Evolutionary conservation across 1,140 invertebrate genomes (phyloP), one percentile per base, ranked within the genome.

Genomic region (Amyelois transitella): DNA sequence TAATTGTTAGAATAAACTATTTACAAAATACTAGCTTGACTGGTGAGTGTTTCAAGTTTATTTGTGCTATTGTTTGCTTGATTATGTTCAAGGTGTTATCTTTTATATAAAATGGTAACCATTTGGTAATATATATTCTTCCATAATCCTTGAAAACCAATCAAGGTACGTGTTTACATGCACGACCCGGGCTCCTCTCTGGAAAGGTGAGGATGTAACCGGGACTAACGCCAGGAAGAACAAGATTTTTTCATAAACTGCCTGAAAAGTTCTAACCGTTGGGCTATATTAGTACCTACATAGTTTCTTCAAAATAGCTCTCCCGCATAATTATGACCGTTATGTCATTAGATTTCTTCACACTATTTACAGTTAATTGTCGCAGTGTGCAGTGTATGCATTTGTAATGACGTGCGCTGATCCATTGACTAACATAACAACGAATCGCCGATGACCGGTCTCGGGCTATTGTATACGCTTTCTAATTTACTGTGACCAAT

Each of bases 401-500:
- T 38, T 6, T 14, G 32, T 14, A 38, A 14, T 38, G 32, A 14
- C 32, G n/a, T 38, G 32, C n/a, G 17, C 17, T 38, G 32, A 38
- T 38, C 32, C 4, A 21, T 2, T 45, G 10, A 52, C 38, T 43
- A 0, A 22, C 19, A 28, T 20, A 32, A 43, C 28, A 38, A 38
- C 1, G 1, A n/a, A 14, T 38, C 32, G 45, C 21, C 18, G 18
- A n/a, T 21, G 45, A 48, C 45, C 45, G 51, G 55, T 25, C 44
- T 19, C 55, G 55, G 55, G 52, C 60, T 64, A 68, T 66, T 59
- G 59, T 60, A 55, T 62, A 76, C 77, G 72, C 77, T 84, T 84
- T 84, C 81, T 78, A 80, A 80, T 81, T 77, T 68, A 76, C 72
- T 73, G 50, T 80, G 73, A 76, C 73, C 60, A 81, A 81, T 75